Evolutionary conservation across 2,888 invertebrate genomes (phyloP).

Genomic region (Platycnemis pennipes): DNA sequence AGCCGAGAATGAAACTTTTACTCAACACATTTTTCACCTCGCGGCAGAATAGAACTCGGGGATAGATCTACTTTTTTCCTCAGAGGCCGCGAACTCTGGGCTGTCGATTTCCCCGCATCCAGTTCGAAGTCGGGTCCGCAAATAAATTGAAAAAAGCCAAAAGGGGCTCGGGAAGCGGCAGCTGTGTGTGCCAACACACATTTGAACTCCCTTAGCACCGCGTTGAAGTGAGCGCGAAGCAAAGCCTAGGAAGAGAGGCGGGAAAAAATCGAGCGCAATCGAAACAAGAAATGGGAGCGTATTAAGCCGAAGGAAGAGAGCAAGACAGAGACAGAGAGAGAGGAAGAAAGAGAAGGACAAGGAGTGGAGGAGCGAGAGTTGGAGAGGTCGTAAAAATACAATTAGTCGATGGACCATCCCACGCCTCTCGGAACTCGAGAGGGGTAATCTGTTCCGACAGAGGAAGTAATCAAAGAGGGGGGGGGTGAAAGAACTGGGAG

Average conservation of each 20-base stretch:
- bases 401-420: conserved; percentile 60
- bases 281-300: neutral
- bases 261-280: neutral
- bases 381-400: conserved; percentile 49
- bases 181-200: neutral
- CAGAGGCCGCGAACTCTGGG: neutral
- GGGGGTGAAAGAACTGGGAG: neutral
- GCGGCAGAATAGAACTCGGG: neutral
- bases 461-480: neutral
- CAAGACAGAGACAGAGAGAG: neutral
- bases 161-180: neutral
- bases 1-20: neutral
- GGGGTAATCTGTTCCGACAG: conserved; percentile 13
- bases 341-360: no score
- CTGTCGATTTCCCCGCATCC: neutral
- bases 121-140: neutral
- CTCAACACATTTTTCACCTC: neutral
- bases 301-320: neutral
- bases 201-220: neutral
- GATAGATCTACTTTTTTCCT: neutral
- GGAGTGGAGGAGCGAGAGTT: neutral
- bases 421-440: neutral
- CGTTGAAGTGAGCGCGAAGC: conserved; percentile 23
- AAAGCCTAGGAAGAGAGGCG: neutral
- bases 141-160: neutral